These are phyloP conservation scores for Helicolenus hilgendorfi DNA, from an alignment of 2,797 vertebrate species.

Conservation along the genomic window DNA sequence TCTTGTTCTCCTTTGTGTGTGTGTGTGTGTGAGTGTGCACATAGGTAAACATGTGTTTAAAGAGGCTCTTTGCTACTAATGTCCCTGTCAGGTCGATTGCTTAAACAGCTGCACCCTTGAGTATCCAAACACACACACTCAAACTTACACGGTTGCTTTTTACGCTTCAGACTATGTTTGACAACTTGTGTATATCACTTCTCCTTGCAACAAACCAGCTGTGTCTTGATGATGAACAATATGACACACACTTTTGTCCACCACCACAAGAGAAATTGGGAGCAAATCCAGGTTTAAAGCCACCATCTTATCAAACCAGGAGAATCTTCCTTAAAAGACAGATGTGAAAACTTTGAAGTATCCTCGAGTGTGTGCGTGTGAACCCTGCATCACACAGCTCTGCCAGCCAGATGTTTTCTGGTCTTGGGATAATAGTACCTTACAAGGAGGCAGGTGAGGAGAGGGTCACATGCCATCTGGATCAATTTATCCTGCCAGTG, in stretches of 20 bases:
- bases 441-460: slow-evolving; percentile 63
- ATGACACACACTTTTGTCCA: neutral
- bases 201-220: neutral
- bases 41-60: slow-evolving; percentile 19
- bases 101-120: slow-evolving; percentile 65
- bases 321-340: slow-evolving; percentile 1
- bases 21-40: neutral
- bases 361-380: neutral
- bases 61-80: slow-evolving; percentile 41
- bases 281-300: neutral
- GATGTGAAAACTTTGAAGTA: slow-evolving; percentile 2
- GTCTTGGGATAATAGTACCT: slow-evolving; percentile 40
- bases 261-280: neutral
- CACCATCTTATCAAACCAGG: slow-evolving; percentile 17
- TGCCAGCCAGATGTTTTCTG: slow-evolving; percentile 56
- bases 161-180: neutral
- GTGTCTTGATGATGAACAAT: neutral
- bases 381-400: slow-evolving; percentile 1
- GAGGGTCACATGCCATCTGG: slow-evolving; percentile 67
- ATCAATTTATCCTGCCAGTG: slow-evolving; percentile 63
- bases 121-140: slow-evolving; percentile 5
- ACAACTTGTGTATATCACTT: neutral
- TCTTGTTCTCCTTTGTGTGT: neutral
- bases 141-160: neutral
- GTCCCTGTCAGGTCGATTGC: slow-evolving; percentile 42